Evolutionary conservation across 2,113 vertebrate genomes (phyloP).

Genomic region (Tapirus terrestris): DNA sequence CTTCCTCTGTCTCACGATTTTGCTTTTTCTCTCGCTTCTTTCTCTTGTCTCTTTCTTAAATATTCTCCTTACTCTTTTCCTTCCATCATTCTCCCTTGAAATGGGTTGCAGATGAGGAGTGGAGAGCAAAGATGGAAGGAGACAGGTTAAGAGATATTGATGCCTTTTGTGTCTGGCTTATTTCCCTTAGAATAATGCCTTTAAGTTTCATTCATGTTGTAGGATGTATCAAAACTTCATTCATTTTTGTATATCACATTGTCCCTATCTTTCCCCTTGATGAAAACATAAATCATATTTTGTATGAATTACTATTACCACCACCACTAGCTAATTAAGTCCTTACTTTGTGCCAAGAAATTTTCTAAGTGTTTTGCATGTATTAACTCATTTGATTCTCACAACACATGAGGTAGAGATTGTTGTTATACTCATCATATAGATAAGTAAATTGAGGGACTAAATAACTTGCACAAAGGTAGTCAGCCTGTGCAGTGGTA

Average conservation of each 20-base stretch:
- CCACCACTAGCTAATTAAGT: not conserved
- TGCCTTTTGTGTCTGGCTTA: not conserved
- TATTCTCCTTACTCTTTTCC: not conserved
- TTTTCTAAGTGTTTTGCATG: not conserved
- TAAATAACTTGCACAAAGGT: not conserved
- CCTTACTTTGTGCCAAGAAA: not conserved
- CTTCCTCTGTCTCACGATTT: not conserved
- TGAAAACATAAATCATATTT: not conserved
- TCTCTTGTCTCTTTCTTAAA: not conserved
- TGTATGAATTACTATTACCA: not conserved
- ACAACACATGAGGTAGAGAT: not conserved
- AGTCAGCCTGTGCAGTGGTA: not conserved
- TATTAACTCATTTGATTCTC: not conserved
- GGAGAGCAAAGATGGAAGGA: not conserved
- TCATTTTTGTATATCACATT: not conserved
- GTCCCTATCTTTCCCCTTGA: not conserved
- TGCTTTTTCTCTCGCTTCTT: not conserved
- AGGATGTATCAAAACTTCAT: not conserved
- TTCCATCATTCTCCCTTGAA: not conserved
- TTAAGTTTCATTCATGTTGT: not conserved
- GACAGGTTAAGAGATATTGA: not conserved
- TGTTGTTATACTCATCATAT: not conserved
- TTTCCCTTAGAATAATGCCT: not conserved
- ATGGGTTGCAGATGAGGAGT: not conserved
- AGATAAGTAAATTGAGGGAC: not conserved